A percentile compares a stretch with the other conserved stretches of the same genome.
Evolutionary conservation across 2,888 invertebrate species (phyloP).

Genomic region (Ferdinandea cuprea): DNA sequence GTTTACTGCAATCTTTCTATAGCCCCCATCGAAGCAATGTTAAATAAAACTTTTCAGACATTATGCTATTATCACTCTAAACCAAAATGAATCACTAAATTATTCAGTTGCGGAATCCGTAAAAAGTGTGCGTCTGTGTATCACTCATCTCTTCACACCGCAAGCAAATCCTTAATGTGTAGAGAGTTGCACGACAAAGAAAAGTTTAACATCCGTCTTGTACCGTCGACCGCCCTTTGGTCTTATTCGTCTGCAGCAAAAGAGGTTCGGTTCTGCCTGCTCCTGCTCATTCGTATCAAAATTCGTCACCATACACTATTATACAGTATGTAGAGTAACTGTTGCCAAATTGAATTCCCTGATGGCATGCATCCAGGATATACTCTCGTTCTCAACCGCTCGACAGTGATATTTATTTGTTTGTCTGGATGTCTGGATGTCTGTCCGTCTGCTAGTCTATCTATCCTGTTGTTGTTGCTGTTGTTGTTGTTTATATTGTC

Average conservation of each 20-base stretch:
- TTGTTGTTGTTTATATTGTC: constrained; percentile 58
- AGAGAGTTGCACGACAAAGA: constrained; percentile 7
- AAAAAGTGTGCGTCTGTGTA: constrained; percentile 13
- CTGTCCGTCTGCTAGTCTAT: constrained; percentile 51
- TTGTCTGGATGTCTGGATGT: constrained; percentile 63
- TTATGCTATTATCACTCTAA: constrained; percentile 53
- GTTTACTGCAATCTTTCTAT: background rate
- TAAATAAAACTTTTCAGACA: constrained; percentile 43
- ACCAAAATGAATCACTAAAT: constrained; percentile 52
- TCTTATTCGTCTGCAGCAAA: constrained; percentile 23
- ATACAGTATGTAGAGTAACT: constrained; percentile 1
- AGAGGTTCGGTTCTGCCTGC: background rate
- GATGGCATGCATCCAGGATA: constrained; percentile 51
- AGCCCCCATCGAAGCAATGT: constrained; percentile 24
- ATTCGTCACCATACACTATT: constrained; percentile 18
- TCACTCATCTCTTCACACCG: constrained; percentile 36
- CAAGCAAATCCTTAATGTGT: background rate
- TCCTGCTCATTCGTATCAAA: background rate
- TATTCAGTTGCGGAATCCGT: constrained; percentile 42
- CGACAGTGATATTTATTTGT: constrained; percentile 72
- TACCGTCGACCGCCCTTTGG: constrained; percentile 19
- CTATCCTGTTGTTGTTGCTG: constrained; percentile 41
- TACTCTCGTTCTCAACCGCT: constrained; percentile 24
- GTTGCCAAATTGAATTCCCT: constrained; percentile 68
- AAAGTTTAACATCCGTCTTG: constrained; percentile 52